Base-by-base conservation (phyloP, 2,797 vertebrate genomes). In the Tolypeutes matacus region DNA sequence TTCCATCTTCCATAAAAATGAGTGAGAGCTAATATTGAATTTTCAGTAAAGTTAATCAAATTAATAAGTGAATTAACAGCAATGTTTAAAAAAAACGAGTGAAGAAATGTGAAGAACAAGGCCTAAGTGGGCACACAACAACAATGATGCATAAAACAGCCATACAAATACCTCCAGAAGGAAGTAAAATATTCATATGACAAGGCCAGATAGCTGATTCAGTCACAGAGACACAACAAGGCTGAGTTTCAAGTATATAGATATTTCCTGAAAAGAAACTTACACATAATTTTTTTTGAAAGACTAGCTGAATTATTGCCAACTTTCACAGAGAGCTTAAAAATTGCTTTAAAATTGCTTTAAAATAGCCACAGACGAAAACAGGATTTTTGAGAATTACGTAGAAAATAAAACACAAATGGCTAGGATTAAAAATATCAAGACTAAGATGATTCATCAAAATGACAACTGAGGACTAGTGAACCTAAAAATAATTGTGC, bases 361-460 rank as follows among this genome's bases (percentile, higher is more conserved):
- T 58, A 86, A 94, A 95, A 69, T 29, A 87, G 62, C 36, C 36
- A 76, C 23, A 58, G 81, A 85, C 51, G 23, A 82, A 82, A 80
- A 96, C 36, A 81, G 29, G 25, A 70, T 20, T 83, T 89, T 91
- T 86, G 58, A 80, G 25, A 75, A 87, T 76, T 58, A 90, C 2
- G 29, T 1, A 80, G n/a, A 93, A 89, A 93, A 49, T 46, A 86
- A 85, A 94, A 51, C 65, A 91, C 42, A 82, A 49, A 90, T n/a
- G 51, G 81, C 70, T 80, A 70, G 56, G 31, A 80, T 86, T 95
- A 93, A 95, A 95, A 91, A 86, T 80, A 89, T 58, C 65, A 93
- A 91, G n/a, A 87, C 39, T 34, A 73, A 86, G 29, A 25, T 84
- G 67, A 36, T 76, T 87, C 78, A 94, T 95, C 88, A 62, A 72